Percentiles rank a stretch among this genome's conserved stretches.
Evolutionary conservation across 2,888 invertebrate genomes (phyloP).

Genomic region (Lydus trimaculatus): DNA sequence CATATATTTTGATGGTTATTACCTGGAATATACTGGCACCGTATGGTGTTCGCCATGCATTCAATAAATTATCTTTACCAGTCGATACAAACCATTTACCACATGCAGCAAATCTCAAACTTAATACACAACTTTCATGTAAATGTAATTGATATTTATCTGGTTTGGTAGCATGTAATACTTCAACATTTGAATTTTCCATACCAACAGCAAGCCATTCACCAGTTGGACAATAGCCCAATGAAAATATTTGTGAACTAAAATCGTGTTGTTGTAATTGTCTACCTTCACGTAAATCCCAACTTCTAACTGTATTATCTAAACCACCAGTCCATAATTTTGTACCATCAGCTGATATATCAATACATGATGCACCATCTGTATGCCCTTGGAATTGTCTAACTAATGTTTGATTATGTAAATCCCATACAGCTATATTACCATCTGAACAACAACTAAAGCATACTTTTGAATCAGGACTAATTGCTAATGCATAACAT

Average conservation of each 20-base stretch:
- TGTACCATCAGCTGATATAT: constrained; percentile 91
- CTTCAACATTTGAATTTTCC: constrained; percentile 96
- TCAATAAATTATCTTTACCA: constrained; percentile 92
- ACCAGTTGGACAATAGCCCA: constrained; percentile 91
- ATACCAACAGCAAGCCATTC: constrained; percentile 97
- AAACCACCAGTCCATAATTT: constrained; percentile 96
- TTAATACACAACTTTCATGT: constrained; percentile 95
- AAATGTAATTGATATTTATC: constrained; percentile 96
- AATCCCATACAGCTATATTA: constrained; percentile 97
- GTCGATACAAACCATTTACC: constrained; percentile 98
- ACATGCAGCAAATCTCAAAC: constrained; percentile 89
- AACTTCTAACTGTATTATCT: constrained; percentile 89
- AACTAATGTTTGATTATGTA: constrained; percentile 91
- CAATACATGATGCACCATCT: constrained; percentile 95
- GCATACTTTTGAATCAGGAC: constrained; percentile 95
- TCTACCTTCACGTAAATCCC: constrained; percentile 92
- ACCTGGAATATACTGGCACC: constrained; percentile 96
- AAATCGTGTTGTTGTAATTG: constrained; percentile 94
- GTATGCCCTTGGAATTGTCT: constrained; percentile 90
- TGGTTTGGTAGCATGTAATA: constrained; percentile 85
- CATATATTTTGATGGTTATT: constrained; percentile 33
- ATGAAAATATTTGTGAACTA: constrained; percentile 90
- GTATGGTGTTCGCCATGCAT: constrained; percentile 95
- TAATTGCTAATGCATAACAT: constrained; percentile 96
- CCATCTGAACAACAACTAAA: constrained; percentile 98